Evolutionary conservation across 2,888 invertebrate genomes (phyloP).

Genomic region (Apodemia hepburni): DNA sequence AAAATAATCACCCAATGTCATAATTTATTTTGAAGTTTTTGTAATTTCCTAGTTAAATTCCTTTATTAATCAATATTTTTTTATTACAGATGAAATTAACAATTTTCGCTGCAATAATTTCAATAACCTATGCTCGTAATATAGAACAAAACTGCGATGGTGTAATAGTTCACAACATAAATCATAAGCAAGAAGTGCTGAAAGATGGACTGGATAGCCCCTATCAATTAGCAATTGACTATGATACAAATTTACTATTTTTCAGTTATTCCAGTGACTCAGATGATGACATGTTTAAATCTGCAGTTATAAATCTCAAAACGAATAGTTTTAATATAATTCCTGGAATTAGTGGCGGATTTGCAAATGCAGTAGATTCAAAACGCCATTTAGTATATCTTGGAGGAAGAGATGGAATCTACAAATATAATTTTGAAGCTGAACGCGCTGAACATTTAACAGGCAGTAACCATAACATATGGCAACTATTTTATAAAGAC

Average conservation of each 20-base stretch:
- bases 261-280: slow-evolving; percentile 45
- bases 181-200: slow-evolving; percentile 40
- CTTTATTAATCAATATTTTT: background rate
- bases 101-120: background rate
- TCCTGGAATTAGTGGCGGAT: slow-evolving; percentile 45
- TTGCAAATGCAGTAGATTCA: slow-evolving; percentile 51
- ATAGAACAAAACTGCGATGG: slow-evolving; percentile 34
- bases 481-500: slow-evolving; percentile 60
- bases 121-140: slow-evolving; percentile 24
- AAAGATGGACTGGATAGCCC: slow-evolving; percentile 41
- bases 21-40: too few species aligned
- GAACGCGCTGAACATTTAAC: slow-evolving; percentile 40
- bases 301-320: slow-evolving; percentile 49
- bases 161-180: slow-evolving; percentile 32
- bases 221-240: slow-evolving; percentile 56
- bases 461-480: slow-evolving; percentile 44
- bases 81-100: slow-evolving; percentile 6
- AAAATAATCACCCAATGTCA: too few species aligned
- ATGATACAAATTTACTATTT: slow-evolving; percentile 52
- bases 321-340: slow-evolving; percentile 44
- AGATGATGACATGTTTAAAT: slow-evolving; percentile 37
- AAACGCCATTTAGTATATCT: slow-evolving; percentile 46
- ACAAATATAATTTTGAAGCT: slow-evolving; percentile 44
- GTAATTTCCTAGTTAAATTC: too few species aligned
- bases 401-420: slow-evolving; percentile 54